Base-by-base conservation (phyloP, 2,797 vertebrate genomes). In the Chiroxiphia lanceolata region DNA sequence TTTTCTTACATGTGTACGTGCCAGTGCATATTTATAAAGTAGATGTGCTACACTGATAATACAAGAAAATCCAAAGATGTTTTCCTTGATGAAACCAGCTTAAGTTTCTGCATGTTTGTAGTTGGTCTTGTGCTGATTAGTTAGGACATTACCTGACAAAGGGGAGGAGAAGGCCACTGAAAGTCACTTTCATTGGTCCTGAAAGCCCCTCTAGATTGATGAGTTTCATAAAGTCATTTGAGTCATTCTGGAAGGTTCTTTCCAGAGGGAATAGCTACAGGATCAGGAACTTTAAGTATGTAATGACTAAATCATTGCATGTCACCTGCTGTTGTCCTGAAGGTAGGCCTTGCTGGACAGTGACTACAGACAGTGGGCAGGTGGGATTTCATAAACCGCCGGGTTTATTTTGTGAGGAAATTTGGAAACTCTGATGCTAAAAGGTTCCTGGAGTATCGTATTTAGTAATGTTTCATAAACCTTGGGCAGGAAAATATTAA, bases 1-100 rank as follows among this genome's bases (percentile, higher is more conserved):
- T 83, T 79, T 54, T 53, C 20, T 75, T 72, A 48, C 0, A 0
- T 15, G 3, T 59, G 7, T 69, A 19, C 3, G 0, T 91, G 31
- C 67, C 47, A 23, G 25, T 72, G 25, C 11, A 1, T 87, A 70
- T 82, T 89, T 72, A 27, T 76, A 61, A 61, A 6, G 12, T 69
- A 51, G 64, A 16, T 80, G 33, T 38, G 48, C 48, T 60, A 33
- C 16, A 9, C 29, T 40, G 79, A 64, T 72, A 45, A n/a, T 0
- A 63, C 23, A 59, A n/a, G 45, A 42, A 67, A 84, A 68, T 78
- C 45, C 42, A 29, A 23, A 57, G n/a, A 23, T 63, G 2, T 56
- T 91, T 94, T 75, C 45, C 65, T 65, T 83, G 57, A 36, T 77
- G 74, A 83, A 90, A 81, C 25, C 31, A 34, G n/a, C 15, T 0